phyloP scores from a whole-genome alignment of 2,797 vertebrate species.

The Diceros bicornis region DNA sequence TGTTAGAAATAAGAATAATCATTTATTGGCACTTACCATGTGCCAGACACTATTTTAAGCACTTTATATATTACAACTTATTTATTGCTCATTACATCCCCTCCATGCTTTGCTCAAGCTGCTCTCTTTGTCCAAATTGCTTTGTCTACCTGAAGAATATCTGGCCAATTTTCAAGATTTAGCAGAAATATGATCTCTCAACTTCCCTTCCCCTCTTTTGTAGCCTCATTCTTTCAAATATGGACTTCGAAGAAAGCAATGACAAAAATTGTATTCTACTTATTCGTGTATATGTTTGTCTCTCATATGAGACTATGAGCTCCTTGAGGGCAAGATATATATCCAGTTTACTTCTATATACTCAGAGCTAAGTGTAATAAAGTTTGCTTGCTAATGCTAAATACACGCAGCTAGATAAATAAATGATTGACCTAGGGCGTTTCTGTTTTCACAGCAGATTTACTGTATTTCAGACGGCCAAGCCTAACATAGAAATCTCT shows the following conservation, averaged over 20 bases:
- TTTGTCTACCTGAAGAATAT: neutral
- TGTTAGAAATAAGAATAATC: neutral
- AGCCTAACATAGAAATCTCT: neutral
- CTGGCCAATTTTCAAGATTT: neutral
- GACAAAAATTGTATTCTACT: neutral
- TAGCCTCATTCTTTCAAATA: neutral
- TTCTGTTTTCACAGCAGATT: neutral
- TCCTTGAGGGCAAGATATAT: neutral
- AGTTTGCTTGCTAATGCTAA: neutral
- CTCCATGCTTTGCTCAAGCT: neutral
- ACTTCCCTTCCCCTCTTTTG: neutral
- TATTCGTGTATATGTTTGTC: neutral
- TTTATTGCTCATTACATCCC: neutral
- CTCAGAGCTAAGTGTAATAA: neutral
- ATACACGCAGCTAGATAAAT: neutral
- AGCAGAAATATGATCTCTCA: neutral
- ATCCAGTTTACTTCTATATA: neutral
- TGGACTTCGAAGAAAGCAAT: neutral
- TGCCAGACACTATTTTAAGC: neutral
- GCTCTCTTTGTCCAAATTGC: no score
- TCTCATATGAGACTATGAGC: neutral
- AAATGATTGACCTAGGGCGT: neutral
- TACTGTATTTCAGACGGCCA: neutral
- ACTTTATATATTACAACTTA: neutral
- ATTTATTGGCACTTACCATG: neutral